Conservation (phyloP, 2,113 vertebrate species). For the Lampris megalopsis region DNA sequence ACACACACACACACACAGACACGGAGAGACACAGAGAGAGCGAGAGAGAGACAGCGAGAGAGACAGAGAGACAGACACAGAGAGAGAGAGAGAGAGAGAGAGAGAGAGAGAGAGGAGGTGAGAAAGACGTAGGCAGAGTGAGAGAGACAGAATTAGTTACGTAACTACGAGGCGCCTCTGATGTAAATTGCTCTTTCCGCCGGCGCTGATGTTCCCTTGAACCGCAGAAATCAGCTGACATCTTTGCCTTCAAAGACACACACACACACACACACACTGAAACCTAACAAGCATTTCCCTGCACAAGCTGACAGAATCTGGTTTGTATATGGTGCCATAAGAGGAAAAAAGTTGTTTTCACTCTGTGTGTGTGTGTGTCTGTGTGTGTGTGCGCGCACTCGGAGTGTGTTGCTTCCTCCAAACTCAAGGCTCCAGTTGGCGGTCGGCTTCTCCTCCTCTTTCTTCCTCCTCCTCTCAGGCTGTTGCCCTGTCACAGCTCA, state of each 20-base stretch:
- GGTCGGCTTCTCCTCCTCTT: conserved; percentile 19
- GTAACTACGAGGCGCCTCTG: conserved; percentile 63
- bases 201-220: conserved; percentile 60
- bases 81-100: conserved; percentile 31
- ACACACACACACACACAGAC: too few species aligned
- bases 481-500: conserved; percentile 59
- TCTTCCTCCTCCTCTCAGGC: conserved; percentile 30
- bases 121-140: conserved; percentile 36
- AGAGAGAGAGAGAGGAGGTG: conserved; percentile 38
- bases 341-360: conserved; percentile 52
- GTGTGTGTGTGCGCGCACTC: conserved; percentile 3
- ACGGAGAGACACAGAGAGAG: too few species aligned
- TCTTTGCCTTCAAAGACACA: too few species aligned
- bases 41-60: not conserved
- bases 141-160: conserved; percentile 58
- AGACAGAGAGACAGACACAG: conserved; percentile 4
- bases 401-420: conserved; percentile 9
- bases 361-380: not conserved
- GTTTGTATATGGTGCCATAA: conserved; percentile 40
- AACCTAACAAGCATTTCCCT: conserved; percentile 24
- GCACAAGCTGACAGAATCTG: conserved; percentile 52
- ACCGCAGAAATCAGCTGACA: conserved; percentile 26
- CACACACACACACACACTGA: not conserved
- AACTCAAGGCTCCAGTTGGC: conserved; percentile 26
- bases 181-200: conserved; percentile 64